Percentiles rank a stretch among this genome's conserved stretches.
These are phyloP conservation scores for Stenoptilia bipunctidactyla DNA, from an alignment of 2,888 invertebrate genomes.

Conservation along the genomic window DNA sequence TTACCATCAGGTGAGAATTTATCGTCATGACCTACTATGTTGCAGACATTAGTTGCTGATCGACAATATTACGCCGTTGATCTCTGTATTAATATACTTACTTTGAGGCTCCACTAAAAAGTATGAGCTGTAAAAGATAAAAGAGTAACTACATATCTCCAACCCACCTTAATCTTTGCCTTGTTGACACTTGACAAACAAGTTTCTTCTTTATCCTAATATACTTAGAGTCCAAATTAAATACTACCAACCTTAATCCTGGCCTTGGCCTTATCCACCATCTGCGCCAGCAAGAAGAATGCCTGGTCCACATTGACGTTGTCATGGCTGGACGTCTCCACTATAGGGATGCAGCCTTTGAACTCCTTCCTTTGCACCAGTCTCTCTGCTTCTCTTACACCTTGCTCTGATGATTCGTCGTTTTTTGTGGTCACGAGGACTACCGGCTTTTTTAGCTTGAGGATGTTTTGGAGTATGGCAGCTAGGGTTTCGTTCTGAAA, in stretches of 20 bases:
- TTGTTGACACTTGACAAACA: no score
- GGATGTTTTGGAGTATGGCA: slow-evolving; percentile 85
- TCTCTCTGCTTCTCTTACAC: slow-evolving; percentile 89
- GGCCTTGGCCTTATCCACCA: slow-evolving; percentile 91
- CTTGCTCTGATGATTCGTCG: slow-evolving; percentile 91
- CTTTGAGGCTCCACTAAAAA: no score
- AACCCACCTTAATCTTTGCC: no score
- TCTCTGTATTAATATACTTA: no score
- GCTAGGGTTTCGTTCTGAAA: slow-evolving; percentile 80
- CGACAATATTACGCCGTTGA: no score
- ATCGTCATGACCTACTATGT: no score
- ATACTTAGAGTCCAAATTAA: no score
- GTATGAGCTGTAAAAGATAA: no score
- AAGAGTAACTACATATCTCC: no score
- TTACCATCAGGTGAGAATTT: no score
- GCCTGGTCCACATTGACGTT: slow-evolving; percentile 96
- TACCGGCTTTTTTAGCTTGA: slow-evolving; percentile 95
- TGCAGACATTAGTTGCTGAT: no score
- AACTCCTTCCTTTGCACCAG: slow-evolving; percentile 90
- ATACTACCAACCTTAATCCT: slow-evolving; percentile 72
- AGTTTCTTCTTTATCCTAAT: no score
- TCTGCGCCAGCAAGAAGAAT: slow-evolving; percentile 89
- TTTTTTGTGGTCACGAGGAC: slow-evolving; percentile 96
- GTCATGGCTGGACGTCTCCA: slow-evolving; percentile 96
- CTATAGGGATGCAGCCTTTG: slow-evolving; percentile 87